phyloP scores from a whole-genome alignment of 2,113 vertebrate genomes.

The human (Homo sapiens) region GRCh38 chr6:164480501-164481000 shows the following conservation, averaged over 20 bases:
- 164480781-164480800: background rate
- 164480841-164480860: background rate
- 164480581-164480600: background rate
- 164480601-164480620: background rate
- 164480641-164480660: background rate
- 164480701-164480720: background rate
- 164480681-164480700: background rate
- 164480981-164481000: background rate
- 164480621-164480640: background rate
- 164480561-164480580: background rate
- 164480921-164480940: background rate
- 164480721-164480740: background rate
- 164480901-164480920: background rate
- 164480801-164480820: too few species aligned
- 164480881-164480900: too few species aligned
- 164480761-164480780: background rate
- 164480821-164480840: background rate
- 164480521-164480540: background rate
- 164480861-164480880: fast-evolving
- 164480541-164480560: background rate
- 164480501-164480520: background rate
- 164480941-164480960: background rate
- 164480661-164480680: background rate
- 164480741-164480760: background rate
- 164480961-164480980: background rate